Conservation (phyloP, 2,888 invertebrate genomes). For the Chromoteleia sp. region DNA sequence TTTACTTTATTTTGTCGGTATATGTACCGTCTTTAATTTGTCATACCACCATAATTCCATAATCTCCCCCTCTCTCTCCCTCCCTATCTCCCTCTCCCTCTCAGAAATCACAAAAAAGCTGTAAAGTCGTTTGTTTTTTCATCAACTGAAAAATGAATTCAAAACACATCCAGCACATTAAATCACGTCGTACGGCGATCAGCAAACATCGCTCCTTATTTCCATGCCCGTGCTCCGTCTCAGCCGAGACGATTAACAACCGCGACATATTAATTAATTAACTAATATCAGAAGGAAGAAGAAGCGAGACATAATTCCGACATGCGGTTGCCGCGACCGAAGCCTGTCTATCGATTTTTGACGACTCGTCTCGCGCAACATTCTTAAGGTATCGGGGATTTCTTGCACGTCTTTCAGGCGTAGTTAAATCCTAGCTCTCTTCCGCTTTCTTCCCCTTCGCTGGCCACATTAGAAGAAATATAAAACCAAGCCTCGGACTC, state of each 20-base stretch:
- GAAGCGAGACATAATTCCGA: slow-evolving; percentile 30
- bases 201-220: too few species aligned
- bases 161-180: too few species aligned
- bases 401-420: slow-evolving; percentile 55
- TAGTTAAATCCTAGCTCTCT: slow-evolving; percentile 63
- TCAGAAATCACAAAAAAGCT: too few species aligned
- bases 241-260: slow-evolving; percentile 30
- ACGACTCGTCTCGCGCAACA: slow-evolving; percentile 43
- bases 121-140: too few species aligned
- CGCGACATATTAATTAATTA: slow-evolving; percentile 43
- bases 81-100: too few species aligned
- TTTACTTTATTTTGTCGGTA: too few species aligned
- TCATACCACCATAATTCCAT: too few species aligned
- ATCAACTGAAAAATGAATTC: too few species aligned
- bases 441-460: slow-evolving; percentile 68
- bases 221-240: too few species aligned
- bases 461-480: slow-evolving; percentile 65
- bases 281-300: background rate
- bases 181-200: too few species aligned
- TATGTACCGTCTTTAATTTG: too few species aligned
- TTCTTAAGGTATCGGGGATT: slow-evolving; percentile 59
- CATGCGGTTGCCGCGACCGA: slow-evolving; percentile 34
- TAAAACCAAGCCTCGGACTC: slow-evolving; percentile 63
- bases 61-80: too few species aligned
- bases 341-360: slow-evolving; percentile 54